phyloP scores from a whole-genome alignment of 1,140 invertebrate species.

The Drosophila quadrilineata region DNA sequence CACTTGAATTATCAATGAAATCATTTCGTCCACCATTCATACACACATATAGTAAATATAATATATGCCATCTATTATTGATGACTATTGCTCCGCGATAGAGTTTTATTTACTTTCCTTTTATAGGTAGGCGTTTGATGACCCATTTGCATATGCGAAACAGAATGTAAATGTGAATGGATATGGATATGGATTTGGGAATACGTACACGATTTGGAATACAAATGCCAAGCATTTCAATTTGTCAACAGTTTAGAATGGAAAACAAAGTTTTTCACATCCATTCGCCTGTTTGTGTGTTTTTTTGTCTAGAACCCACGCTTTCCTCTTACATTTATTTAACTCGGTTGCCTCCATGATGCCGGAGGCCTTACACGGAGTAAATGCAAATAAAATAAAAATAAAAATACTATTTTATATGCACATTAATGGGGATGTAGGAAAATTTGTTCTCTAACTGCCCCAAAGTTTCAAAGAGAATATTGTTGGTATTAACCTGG shows the following conservation, averaged over 20 bases:
- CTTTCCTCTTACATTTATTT: neutral
- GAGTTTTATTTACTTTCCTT: neutral
- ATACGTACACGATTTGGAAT: too few species aligned
- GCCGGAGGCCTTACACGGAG: neutral
- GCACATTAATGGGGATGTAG: constrained; percentile 22
- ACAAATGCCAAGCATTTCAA: constrained; percentile 9
- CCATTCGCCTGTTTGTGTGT: constrained; percentile 1
- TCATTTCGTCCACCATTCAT: neutral
- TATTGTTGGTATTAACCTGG: constrained; percentile 10
- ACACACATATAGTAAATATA: neutral
- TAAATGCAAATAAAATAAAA: constrained; percentile 12
- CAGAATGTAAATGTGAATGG: too few species aligned
- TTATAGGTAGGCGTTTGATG: neutral
- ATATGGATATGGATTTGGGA: too few species aligned
- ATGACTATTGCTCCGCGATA: too few species aligned
- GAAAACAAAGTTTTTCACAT: constrained; percentile 10
- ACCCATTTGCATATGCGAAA: constrained; percentile 22
- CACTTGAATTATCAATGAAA: neutral
- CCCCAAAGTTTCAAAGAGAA: constrained; percentile 3
- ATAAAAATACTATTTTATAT: constrained; percentile 32
- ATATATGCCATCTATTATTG: constrained; percentile 1
- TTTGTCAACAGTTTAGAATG: constrained; percentile 27
- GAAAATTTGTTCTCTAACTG: neutral
- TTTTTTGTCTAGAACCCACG: neutral
- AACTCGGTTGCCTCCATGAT: constrained; percentile 2